These are phyloP conservation scores for Pteropus alecto DNA, from an alignment of 2,113 vertebrate species.

Conservation along the genomic window DNA sequence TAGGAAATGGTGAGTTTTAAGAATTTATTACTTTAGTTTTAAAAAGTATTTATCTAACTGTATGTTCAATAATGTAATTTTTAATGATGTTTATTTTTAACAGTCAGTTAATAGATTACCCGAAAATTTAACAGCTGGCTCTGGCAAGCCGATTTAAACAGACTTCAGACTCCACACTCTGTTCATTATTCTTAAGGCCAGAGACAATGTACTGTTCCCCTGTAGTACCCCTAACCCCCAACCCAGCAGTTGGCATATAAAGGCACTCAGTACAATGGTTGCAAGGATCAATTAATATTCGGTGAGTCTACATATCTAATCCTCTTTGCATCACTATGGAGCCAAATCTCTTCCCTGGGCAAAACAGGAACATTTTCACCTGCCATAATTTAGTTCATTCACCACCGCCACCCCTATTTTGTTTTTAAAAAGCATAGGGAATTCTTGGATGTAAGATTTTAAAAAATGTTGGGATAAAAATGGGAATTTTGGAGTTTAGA, in stretches of 20 bases:
- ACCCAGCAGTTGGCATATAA: not conserved
- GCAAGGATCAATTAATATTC: not conserved
- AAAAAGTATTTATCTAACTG: not conserved
- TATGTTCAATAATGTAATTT: not conserved
- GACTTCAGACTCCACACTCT: not conserved
- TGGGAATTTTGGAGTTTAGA: not conserved
- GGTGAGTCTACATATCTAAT: not conserved
- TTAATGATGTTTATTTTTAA: constrained; percentile 20
- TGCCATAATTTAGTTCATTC: not conserved
- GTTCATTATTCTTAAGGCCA: not conserved
- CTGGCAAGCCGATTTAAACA: not conserved
- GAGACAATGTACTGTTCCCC: not conserved
- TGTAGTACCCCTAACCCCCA: not conserved
- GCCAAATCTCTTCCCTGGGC: not conserved
- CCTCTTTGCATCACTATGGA: not conserved
- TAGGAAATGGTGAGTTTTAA: not conserved
- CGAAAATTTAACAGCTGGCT: not conserved
- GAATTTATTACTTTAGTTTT: not conserved
- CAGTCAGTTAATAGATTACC: not conserved
- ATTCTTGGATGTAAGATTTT: not conserved
- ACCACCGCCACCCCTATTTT: rapidly evolving
- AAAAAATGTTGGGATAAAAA: not conserved
- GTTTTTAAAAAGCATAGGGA: constrained; percentile 9
- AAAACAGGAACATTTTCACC: not conserved
- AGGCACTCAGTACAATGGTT: not conserved